phyloP scores from a whole-genome alignment of 1,140 invertebrate species.

The Neotoxoptera formosana region DNA sequence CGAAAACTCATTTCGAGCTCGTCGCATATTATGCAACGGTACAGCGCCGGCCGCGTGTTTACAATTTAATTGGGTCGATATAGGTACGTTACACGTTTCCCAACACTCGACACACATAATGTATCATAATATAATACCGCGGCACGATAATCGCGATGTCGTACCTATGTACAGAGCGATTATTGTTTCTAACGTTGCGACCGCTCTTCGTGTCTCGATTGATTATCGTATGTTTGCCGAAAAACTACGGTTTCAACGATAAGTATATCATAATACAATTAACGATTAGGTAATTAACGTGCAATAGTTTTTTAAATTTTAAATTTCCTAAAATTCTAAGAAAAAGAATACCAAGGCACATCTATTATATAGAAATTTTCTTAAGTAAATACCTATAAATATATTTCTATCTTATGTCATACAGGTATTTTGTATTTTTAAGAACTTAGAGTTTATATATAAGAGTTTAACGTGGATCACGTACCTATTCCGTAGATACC shows the following conservation, averaged over 20 bases:
- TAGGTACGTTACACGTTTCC: background rate
- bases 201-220: background rate
- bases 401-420: no score
- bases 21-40: constrained; percentile 30
- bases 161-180: background rate
- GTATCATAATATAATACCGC: background rate
- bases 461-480: background rate
- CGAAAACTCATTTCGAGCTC: background rate
- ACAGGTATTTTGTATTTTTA: no score
- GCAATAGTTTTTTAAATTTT: background rate
- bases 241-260: background rate
- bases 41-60: background rate
- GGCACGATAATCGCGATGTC: background rate
- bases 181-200: background rate
- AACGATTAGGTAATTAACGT: background rate
- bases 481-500: background rate
- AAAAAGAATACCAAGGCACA: background rate
- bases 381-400: background rate
- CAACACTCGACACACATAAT: background rate
- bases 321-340: background rate
- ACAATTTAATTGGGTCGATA: constrained; percentile 4
- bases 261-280: background rate
- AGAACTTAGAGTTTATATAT: no score
- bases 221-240: background rate
- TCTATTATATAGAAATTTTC: no score